Percentiles rank a stretch among this genome's conserved stretches.
These are phyloP conservation scores for Psittacara wagleri DNA, from an alignment of 2,113 vertebrate genomes.

Conservation along the genomic window DNA sequence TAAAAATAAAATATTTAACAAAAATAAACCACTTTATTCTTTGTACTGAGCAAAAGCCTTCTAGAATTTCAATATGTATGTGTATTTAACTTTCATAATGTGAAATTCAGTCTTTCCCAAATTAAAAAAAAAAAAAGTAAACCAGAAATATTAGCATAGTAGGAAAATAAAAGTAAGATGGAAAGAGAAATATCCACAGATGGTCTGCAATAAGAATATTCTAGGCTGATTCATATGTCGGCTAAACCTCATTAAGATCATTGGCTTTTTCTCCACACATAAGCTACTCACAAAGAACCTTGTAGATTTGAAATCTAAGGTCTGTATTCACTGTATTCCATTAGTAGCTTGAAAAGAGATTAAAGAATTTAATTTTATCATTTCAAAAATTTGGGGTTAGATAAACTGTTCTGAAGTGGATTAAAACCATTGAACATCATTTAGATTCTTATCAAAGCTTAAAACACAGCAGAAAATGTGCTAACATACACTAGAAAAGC, in stretches of 20 bases:
- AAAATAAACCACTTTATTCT: neutral
- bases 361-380: neutral
- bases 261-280: neutral
- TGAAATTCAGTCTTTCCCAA: neutral
- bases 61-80: neutral
- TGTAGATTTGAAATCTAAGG: neutral
- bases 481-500: neutral
- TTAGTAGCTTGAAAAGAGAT: neutral
- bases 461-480: neutral
- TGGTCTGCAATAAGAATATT: neutral
- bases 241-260: neutral
- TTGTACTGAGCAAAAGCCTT: neutral
- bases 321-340: neutral
- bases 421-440: neutral
- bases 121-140: neutral
- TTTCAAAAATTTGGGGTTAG: neutral
- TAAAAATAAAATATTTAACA: neutral
- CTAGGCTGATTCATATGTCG: neutral
- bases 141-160: neutral
- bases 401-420: neutral
- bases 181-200: neutral
- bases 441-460: conserved; percentile 6
- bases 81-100: neutral
- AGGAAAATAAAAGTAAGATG: neutral
- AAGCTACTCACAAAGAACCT: neutral